A percentile compares a stretch with the other conserved stretches of the same genome.
Conservation (phyloP, 2,113 vertebrate genomes). For the Phyllopteryx taeniolatus region DNA sequence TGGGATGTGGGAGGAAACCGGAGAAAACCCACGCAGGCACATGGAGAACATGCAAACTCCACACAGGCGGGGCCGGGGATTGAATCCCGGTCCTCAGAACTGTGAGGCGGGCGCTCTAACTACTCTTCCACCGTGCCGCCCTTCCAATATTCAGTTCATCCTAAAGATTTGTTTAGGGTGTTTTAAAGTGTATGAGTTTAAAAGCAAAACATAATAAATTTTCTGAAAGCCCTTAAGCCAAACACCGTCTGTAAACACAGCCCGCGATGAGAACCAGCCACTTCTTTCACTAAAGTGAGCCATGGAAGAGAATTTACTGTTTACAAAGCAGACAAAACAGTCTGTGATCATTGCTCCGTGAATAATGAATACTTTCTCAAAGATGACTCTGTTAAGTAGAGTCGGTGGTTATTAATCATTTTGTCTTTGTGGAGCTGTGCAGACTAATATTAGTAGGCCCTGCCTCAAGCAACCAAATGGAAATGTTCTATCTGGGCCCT, state of each 20-base stretch:
- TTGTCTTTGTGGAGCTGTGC: slow-evolving; percentile 50
- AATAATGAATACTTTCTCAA: slow-evolving; percentile 72
- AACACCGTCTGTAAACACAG: slow-evolving; percentile 39
- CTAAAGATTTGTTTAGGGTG: not conserved
- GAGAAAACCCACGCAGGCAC: too few species aligned
- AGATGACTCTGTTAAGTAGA: slow-evolving; percentile 69
- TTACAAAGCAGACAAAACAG: slow-evolving; percentile 63
- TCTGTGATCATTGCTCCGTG: slow-evolving; percentile 48
- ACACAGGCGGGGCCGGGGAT: too few species aligned
- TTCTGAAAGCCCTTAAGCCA: slow-evolving; percentile 15
- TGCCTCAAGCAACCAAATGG: slow-evolving; percentile 25
- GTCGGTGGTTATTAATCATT: slow-evolving; percentile 62
- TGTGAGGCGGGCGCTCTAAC: too few species aligned
- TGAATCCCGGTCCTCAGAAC: too few species aligned
- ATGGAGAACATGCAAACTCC: too few species aligned
- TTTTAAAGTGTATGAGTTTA: slow-evolving; percentile 20
- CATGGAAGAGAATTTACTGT: slow-evolving; percentile 49
- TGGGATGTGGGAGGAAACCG: too few species aligned
- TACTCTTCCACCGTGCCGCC: too few species aligned
- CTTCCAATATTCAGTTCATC: slow-evolving; percentile 1
- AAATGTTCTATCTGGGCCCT: slow-evolving; percentile 12
- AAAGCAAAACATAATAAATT: slow-evolving; percentile 21
- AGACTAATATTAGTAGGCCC: slow-evolving; percentile 36
- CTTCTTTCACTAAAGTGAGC: slow-evolving; percentile 44
- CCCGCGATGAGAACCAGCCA: slow-evolving; percentile 48